Percentiles rank a stretch among this genome's conserved stretches.
These are phyloP conservation scores for Enoplosus armatus DNA, from an alignment of 2,797 vertebrate genomes.

Conservation along the genomic window DNA sequence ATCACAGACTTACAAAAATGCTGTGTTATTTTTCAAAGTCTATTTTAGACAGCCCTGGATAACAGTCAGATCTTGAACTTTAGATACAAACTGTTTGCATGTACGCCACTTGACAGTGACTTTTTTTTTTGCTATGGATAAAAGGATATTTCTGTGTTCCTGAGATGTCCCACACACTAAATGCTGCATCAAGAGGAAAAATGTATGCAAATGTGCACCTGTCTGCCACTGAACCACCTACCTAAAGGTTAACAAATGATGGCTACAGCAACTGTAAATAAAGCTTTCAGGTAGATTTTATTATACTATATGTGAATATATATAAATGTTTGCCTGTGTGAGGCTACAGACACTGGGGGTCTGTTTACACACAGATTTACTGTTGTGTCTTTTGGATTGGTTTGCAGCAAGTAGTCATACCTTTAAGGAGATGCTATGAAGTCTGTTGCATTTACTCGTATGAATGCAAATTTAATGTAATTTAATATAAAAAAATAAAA, in stretches of 20 bases:
- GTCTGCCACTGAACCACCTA: background rate
- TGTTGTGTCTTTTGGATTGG: background rate
- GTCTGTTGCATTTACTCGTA: background rate
- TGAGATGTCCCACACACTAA: background rate
- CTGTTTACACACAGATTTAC: background rate
- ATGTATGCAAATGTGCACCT: background rate
- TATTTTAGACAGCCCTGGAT: background rate
- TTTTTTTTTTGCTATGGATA: background rate
- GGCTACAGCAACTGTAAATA: background rate
- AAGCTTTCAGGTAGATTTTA: background rate
- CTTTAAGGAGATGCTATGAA: background rate
- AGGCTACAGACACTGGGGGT: background rate
- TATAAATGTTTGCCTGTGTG: background rate
- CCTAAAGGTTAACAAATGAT: background rate
- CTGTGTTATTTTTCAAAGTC: background rate
- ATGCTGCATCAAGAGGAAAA: background rate
- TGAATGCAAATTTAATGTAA: constrained; percentile 1
- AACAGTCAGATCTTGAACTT: background rate
- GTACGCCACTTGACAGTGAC: background rate
- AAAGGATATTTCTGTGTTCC: background rate
- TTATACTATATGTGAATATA: background rate
- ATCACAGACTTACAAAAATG: background rate
- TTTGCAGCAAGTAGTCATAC: background rate
- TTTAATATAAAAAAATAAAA: too few species aligned
- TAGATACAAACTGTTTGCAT: background rate